Evolutionary conservation across 2,888 invertebrate species (phyloP).

Genomic region (Drosophila leonis): DNA sequence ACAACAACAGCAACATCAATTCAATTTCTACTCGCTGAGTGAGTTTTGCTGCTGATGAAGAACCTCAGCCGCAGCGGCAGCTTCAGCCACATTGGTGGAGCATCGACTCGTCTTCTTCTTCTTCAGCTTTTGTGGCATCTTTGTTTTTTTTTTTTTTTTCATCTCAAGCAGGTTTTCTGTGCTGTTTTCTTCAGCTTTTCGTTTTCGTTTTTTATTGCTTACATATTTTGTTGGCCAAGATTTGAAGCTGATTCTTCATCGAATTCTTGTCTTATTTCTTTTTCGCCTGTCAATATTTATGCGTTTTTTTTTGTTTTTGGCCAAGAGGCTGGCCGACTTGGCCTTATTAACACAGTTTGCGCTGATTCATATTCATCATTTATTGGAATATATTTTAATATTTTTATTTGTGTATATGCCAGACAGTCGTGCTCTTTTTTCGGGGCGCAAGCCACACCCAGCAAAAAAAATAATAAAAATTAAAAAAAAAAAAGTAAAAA

Average conservation of each 20-base stretch:
- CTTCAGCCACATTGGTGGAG: conserved; percentile 43
- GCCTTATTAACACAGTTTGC: conserved; percentile 83
- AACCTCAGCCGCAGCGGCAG: conserved; percentile 52
- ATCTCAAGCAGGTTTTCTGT: conserved; percentile 61
- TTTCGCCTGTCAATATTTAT: conserved; percentile 9
- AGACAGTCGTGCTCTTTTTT: conserved; percentile 15
- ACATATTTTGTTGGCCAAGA: conserved; percentile 52
- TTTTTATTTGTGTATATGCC: conserved; percentile 11
- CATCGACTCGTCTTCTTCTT: conserved; percentile 55
- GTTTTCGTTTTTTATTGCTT: conserved; percentile 68
- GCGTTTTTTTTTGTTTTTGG: background rate
- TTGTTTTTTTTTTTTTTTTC: background rate
- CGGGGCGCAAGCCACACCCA: conserved; percentile 37
- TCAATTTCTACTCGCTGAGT: conserved; percentile 78
- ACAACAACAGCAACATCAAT: conserved; percentile 61
- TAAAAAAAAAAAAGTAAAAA: conserved; percentile 5
- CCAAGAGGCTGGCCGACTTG: conserved; percentile 78
- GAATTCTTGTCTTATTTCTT: conserved; percentile 26
- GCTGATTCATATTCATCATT: conserved; percentile 65
- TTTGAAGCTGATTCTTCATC: conserved; percentile 22
- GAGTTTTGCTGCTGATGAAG: conserved; percentile 69
- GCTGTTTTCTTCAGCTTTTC: conserved; percentile 58
- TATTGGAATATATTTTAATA: conserved; percentile 36
- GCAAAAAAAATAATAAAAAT: background rate
- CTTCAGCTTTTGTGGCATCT: conserved; percentile 28